Evolutionary conservation across 2,797 vertebrate genomes (phyloP), one percentile per base, ranked within the genome.

Genomic region (Steatocranus sp.): DNA sequence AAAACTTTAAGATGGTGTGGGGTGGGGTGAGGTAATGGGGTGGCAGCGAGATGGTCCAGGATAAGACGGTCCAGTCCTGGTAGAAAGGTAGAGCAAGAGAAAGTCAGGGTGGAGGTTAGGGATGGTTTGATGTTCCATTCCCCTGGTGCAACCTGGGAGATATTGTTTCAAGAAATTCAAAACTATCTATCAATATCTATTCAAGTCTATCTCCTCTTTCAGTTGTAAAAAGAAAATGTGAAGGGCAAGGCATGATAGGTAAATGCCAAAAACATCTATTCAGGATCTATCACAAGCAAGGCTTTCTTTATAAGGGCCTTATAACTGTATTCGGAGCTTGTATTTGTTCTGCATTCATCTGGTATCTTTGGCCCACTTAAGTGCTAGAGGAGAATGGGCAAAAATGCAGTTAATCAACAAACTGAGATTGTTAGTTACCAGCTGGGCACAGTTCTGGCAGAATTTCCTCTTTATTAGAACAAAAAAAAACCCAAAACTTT

Each of bases 111-210:
- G 81, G 88, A 86, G 68, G 76, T 78, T 86, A 89, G 76, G 82
- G 81, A 87, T 86, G 78, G 89, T 90, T 92, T 88, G 84, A 90
- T 91, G 92, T 94, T 94, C 88, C 68, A 86, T 94, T 95, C 93
- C 93, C 63, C 86, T 81, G 81, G 87, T 93, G 91, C 93, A 92
- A 93, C 94, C 91, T 95, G 93, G 88, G 90, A 94, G 92, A 94
- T 94, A 88, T 92, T 56, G 90, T 94, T 94, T 93, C 94, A 94
- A 82, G 94, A 93, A 94, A 95, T 91, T 63, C 81, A 92, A 95
- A 93, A 90, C 94, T 89, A 90, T 94, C 91, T 93, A 89, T 94
- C 93, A 94, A 94, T 95, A 94, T 90, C 90, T 81, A 87, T 91
- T 89, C 83, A 91, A 84, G 68, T 84, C 48, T 68, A 76, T 88